Base-by-base conservation (phyloP, 1,140 invertebrate genomes). In the Phymastichus coffea region DNA sequence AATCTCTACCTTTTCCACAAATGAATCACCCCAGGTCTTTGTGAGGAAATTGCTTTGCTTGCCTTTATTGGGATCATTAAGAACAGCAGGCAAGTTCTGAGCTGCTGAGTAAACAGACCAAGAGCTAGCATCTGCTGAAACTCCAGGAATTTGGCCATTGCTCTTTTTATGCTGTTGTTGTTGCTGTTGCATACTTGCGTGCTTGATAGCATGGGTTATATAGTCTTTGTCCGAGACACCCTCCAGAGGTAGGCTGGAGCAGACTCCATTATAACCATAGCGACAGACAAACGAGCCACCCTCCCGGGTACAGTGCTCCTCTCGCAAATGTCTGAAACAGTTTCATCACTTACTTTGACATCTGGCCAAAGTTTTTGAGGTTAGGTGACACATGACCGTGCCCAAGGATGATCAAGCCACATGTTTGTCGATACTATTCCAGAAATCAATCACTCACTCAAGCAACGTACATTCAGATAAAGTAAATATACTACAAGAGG, bases 1-100 rank as follows among this genome's bases (percentile, higher is more conserved):
- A 70, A 97, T 86, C 15, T 87, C 82, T 22, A 82, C 77, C 66
- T 88, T 89, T 61, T 97, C 94, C 7, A 96, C 85, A 80, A 98
- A 98, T 57, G 85, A 85, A 70, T 97, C 95, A 37, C 97, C 97
- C 97, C 97, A 99, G 63, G 94, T 96, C 77, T 94, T 95, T 1
- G 95, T 97, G 70, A 99, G 95, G 69, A 99, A 95, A 73, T 96
- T 93, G 70, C 84, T 88, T 73, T 92, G 92, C 77, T 93, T 94
- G 52, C 92, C 90, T 67, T 88, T 88, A 46, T 89, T 88, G 0
- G 97, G 97, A 82, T 99, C 96, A 81, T 98, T 97, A 23, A 99
- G 83, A 54, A 97, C 94, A 48, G 96, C 94, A 20, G 97, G 93
- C 63, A 99, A 83, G 80, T 99, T 99, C 79, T 97, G 94, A 19